phyloP scores from a whole-genome alignment of 2,113 vertebrate species.

The Engystomops pustulosus region DNA sequence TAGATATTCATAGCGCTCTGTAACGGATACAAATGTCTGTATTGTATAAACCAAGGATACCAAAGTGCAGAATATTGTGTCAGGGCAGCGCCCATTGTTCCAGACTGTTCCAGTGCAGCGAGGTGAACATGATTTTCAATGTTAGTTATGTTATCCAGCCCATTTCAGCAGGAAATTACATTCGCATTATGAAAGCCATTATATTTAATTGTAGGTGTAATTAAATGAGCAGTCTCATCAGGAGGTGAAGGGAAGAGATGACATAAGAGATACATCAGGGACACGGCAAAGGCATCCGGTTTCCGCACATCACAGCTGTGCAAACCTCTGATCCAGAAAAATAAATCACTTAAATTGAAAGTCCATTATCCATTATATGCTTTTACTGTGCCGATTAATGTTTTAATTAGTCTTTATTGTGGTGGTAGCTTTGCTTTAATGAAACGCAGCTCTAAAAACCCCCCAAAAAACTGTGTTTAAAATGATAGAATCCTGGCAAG shows the following conservation, averaged over 20 bases:
- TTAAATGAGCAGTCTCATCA: background rate
- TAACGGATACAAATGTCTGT: no score
- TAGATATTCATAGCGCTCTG: no score
- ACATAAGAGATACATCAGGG: conserved; percentile 5
- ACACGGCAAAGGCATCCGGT: background rate
- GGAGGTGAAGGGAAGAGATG: background rate
- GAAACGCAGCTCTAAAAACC: background rate
- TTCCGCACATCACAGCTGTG: background rate
- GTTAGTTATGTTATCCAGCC: background rate
- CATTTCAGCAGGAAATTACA: conserved; percentile 26
- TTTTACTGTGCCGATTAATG: background rate
- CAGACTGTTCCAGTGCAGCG: background rate
- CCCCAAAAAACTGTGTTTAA: no score
- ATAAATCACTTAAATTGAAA: background rate
- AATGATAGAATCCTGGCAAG: background rate
- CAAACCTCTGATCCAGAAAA: background rate
- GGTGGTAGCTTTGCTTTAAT: background rate
- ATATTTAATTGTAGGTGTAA: conserved; percentile 9
- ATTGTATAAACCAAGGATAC: no score
- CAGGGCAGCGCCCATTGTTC: background rate
- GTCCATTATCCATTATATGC: background rate
- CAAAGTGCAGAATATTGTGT: no score
- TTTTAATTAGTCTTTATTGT: background rate
- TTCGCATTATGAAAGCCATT: background rate
- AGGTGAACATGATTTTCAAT: background rate